Evolutionary conservation across 1,140 invertebrate species (phyloP).

Genomic region (Ladona fulva): DNA sequence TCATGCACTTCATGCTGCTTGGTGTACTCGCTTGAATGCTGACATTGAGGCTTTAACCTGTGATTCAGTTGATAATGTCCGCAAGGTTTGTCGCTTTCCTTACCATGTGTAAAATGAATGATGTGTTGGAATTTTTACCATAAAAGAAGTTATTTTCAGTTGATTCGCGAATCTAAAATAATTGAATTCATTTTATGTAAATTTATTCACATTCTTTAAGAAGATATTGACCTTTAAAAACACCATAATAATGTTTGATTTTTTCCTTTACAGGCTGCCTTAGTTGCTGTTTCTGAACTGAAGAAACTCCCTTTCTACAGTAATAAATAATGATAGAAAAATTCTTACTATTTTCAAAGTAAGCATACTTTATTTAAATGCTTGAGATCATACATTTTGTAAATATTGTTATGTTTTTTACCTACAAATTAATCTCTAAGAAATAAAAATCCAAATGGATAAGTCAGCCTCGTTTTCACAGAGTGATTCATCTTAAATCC

Average conservation of each 20-base stretch:
- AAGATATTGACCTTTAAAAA: background rate
- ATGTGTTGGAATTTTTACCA: too few relatives aligned
- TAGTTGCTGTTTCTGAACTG: conserved; percentile 42
- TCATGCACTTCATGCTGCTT: conserved; percentile 52
- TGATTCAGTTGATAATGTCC: background rate
- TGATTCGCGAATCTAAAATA: too few relatives aligned
- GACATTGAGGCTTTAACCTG: conserved; percentile 40
- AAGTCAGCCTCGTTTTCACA: too few relatives aligned
- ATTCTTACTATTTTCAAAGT: background rate
- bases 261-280: conserved; percentile 38
- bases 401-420: too few relatives aligned
- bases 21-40: conserved; percentile 45
- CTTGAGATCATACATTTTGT: too few relatives aligned
- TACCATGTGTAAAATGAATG: background rate
- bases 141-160: too few relatives aligned
- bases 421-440: too few relatives aligned
- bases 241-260: conserved; percentile 16
- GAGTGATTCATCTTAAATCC: too few relatives aligned
- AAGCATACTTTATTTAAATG: background rate
- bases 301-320: conserved; percentile 43
- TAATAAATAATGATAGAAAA: conserved; percentile 18
- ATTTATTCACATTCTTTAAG: too few relatives aligned
- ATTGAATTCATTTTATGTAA: too few relatives aligned
- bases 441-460: too few relatives aligned
- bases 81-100: background rate